Evolutionary conservation across 1,140 invertebrate genomes (phyloP).

Genomic region (Lasioglossum baleicum): DNA sequence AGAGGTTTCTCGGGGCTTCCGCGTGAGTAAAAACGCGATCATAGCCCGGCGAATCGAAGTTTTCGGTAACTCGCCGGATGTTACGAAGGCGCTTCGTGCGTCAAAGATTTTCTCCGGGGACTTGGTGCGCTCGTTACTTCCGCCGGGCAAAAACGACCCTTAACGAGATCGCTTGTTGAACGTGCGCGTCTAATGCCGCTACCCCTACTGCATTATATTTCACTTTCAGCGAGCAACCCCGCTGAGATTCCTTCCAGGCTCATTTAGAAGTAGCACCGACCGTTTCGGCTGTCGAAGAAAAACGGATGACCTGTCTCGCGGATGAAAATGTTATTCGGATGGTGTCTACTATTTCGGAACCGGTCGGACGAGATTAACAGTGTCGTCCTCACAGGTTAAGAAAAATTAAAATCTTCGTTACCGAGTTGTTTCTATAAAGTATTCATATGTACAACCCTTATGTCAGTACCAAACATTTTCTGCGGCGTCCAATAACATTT

Average conservation of each 20-base stretch:
- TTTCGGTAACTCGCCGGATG: slow-evolving; percentile 38
- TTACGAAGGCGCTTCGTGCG: slow-evolving; percentile 9
- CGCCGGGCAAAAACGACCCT: slow-evolving; percentile 26
- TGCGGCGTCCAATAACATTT: too few species aligned
- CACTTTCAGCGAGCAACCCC: slow-evolving; percentile 22
- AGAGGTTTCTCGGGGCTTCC: not conserved
- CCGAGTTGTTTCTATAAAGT: too few species aligned
- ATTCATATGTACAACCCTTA: too few species aligned
- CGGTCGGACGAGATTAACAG: too few species aligned
- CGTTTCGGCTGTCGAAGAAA: not conserved
- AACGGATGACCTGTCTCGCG: not conserved
- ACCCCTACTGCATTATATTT: slow-evolving; percentile 33
- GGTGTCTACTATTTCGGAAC: not conserved
- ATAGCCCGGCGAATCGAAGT: slow-evolving; percentile 29
- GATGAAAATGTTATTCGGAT: not conserved
- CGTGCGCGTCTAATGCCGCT: slow-evolving; percentile 26
- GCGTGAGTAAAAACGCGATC: not conserved
- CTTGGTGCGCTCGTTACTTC: slow-evolving; percentile 41
- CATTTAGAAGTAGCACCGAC: slow-evolving; percentile 27
- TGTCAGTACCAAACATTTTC: too few species aligned
- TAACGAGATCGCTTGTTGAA: slow-evolving; percentile 51
- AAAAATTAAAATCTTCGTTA: too few species aligned
- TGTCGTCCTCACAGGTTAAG: too few species aligned
- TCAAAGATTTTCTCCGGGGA: slow-evolving; percentile 45
- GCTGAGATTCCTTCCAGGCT: slow-evolving; percentile 30